These are phyloP conservation scores for Beroe forskalii DNA, from an alignment of 37 sponge, comb jelly and placozoan genomes.

Conservation along the genomic window DNA sequence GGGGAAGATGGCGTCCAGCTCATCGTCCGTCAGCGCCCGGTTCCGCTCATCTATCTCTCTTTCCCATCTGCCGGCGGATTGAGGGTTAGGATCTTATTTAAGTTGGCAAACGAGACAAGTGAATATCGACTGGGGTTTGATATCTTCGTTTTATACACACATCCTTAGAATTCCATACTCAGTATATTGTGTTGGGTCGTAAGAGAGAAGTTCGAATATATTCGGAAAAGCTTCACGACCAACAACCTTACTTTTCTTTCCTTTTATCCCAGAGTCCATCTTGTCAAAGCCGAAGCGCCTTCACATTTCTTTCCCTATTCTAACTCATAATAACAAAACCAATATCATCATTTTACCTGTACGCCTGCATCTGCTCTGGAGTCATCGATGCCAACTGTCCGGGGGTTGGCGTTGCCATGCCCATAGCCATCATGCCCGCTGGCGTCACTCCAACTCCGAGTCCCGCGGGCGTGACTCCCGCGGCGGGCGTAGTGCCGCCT, in stretches of 20 bases:
- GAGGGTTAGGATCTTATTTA: too few species aligned
- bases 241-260: too few species aligned
- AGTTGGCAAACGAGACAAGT: too few species aligned
- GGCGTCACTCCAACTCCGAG: slow-evolving; percentile 71
- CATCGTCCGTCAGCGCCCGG: slow-evolving; percentile 86
- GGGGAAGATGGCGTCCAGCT: slow-evolving; percentile 92
- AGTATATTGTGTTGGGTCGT: too few species aligned
- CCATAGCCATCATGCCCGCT: slow-evolving; percentile 79
- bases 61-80: slow-evolving; percentile 79
- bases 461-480: not conserved
- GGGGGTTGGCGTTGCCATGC: slow-evolving; percentile 79
- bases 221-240: too few species aligned
- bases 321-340: not conserved
- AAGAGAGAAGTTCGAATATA: too few species aligned
- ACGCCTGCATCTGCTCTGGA: slow-evolving; percentile 95
- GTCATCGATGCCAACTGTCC: slow-evolving; percentile 84
- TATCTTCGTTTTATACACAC: too few species aligned
- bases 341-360: slow-evolving; percentile 19
- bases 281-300: not conserved
- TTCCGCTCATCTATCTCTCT: slow-evolving; percentile 92
- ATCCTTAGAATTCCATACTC: too few species aligned
- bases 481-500: slow-evolving; percentile 14
- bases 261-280: not conserved
- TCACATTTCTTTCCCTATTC: not conserved
- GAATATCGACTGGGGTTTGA: too few species aligned